Conservation (phyloP, 1,140 invertebrate species). For the Octopus bimaculoides region DNA sequence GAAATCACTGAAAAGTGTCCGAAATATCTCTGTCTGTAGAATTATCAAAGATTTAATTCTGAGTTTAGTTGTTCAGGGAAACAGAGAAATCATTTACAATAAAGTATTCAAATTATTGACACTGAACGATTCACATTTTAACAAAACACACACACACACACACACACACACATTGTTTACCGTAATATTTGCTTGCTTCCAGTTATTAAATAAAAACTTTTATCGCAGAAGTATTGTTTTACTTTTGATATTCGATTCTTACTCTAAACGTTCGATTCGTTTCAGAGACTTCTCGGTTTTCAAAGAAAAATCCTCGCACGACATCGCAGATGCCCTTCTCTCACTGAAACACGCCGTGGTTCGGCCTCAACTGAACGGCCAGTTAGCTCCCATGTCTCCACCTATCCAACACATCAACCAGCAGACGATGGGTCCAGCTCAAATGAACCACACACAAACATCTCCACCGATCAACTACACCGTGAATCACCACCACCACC, state of each 20-base stretch:
- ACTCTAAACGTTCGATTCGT: background rate
- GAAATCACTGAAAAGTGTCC: no score
- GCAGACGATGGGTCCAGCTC: constrained; percentile 25
- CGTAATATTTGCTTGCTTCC: no score
- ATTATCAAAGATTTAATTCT: no score
- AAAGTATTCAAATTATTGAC: no score
- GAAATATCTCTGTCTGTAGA: no score
- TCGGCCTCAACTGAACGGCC: constrained; percentile 64
- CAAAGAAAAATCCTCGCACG: constrained; percentile 59
- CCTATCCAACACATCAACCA: constrained; percentile 24
- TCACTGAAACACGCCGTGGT: constrained; percentile 85
- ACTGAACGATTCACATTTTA: no score
- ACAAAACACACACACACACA: no score
- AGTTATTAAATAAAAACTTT: background rate
- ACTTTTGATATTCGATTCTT: background rate
- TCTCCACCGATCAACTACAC: constrained; percentile 40
- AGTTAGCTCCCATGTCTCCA: constrained; percentile 37
- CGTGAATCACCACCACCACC: constrained; percentile 52
- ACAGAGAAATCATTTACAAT: no score
- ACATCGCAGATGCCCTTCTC: constrained; percentile 79
- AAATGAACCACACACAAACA: constrained; percentile 20
- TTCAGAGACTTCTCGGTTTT: constrained; percentile 50
- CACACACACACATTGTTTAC: no score
- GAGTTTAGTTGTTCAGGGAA: no score
- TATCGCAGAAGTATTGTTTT: background rate